These are phyloP conservation scores for Xiphorhynchus erythropygius DNA, from an alignment of 2,797 vertebrate genomes.

Conservation along the genomic window DNA sequence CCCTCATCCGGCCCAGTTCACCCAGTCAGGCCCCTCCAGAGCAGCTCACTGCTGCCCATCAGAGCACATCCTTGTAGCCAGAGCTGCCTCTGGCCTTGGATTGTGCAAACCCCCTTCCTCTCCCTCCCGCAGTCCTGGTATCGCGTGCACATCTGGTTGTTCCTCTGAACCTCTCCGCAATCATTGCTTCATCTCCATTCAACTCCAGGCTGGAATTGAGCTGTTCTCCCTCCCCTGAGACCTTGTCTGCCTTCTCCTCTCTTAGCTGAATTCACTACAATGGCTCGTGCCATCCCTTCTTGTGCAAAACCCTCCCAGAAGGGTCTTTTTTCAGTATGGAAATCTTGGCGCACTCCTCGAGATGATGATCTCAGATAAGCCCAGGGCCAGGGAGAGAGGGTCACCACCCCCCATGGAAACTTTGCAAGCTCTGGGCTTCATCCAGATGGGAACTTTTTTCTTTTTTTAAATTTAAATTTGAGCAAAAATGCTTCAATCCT, in stretches of 20 bases:
- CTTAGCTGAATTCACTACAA: not conserved
- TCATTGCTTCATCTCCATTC: conserved; percentile 3
- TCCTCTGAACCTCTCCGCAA: not conserved
- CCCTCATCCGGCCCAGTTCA: not conserved
- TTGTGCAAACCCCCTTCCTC: not conserved
- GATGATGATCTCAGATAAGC: conserved; percentile 1
- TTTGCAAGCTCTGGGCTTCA: not conserved
- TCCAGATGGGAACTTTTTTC: not conserved
- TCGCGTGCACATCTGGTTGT: not conserved
- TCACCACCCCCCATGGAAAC: not conserved
- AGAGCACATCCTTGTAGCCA: not conserved
- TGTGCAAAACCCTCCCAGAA: not conserved
- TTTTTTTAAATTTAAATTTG: not conserved
- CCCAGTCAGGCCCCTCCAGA: not conserved
- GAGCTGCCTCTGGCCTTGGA: not conserved
- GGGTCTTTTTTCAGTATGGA: not conserved
- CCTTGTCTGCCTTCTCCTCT: not conserved
- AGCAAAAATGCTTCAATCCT: not conserved
- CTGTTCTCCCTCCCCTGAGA: not conserved
- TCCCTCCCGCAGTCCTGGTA: not conserved
- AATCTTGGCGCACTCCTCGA: not conserved
- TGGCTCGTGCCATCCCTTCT: not conserved
- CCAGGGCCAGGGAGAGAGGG: not conserved
- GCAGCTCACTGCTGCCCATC: not conserved
- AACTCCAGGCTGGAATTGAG: not conserved